Base-by-base conservation (phyloP, 2,888 invertebrate genomes). In the Mesopsocus fuscifrons region DNA sequence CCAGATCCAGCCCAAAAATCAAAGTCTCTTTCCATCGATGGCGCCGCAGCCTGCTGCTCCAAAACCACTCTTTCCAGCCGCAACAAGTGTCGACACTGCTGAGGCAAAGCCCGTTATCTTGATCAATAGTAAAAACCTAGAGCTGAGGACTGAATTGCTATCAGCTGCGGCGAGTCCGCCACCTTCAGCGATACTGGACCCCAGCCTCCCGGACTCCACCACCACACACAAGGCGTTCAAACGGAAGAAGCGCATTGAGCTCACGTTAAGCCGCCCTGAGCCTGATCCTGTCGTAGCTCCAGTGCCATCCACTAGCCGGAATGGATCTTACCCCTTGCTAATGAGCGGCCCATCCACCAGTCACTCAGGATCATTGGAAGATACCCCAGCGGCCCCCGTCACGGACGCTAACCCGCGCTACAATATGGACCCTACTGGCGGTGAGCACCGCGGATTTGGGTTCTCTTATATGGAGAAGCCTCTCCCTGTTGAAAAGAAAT, bases 201-300 rank as follows among this genome's bases (percentile, higher is more conserved):
- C 42, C 2, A 45, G 40, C 34, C 33, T 46, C n/a, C 44, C 46
- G 11, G 48, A 48, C 31, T 45, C 48, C 1, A 47, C 47, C 3
- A 47, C 47, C 16, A 47, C 34, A 13, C 42, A 34, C 15, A 69
- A 69, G 54, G 64, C 61, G 9, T 70, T 69, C 51, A 64, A 69
- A 52, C 57, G 71, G 41, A 71, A 70, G 51, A 60, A 63, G 45
- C 59, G 69, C 42, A 63, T 71, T 20, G 66, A 63, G 49, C 59
- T 63, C 18, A 17, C 33, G 5, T 16, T 17, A 9, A 20, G 13
- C n/a, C 15, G 20, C n/a, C 26, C 26, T 26, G 5, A 5, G 3
- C 16, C 3, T 6, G 38, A 17, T 6, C 15, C 20, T 6, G 18
- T 20, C 13, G 38, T 16, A 17, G 16, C 33, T 6, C 17, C 33